These are phyloP conservation scores for Hemiscyllium ocellatum DNA, from an alignment of 2,113 vertebrate genomes.

Conservation along the genomic window DNA sequence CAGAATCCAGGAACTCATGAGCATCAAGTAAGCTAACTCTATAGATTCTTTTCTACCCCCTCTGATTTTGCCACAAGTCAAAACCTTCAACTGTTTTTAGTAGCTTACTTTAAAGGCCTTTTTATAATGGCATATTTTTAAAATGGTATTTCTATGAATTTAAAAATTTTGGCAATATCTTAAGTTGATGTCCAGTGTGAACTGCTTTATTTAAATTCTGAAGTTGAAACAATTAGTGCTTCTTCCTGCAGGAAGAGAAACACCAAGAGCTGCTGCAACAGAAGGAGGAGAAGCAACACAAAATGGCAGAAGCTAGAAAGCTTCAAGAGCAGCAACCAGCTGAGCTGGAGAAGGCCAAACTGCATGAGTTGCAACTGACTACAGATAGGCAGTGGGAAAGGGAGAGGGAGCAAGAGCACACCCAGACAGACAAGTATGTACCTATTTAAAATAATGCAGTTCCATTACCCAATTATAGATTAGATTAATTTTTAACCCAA, in stretches of 20 bases:
- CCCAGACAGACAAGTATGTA: constrained; percentile 48
- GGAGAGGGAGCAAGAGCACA: constrained; percentile 53
- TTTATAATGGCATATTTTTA: background rate
- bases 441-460: background rate
- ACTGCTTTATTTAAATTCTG: background rate
- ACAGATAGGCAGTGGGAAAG: constrained; percentile 51
- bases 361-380: constrained; percentile 46
- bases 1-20: background rate
- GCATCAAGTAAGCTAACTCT: background rate
- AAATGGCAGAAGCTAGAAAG: constrained; percentile 52
- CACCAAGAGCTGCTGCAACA: background rate
- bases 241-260: background rate
- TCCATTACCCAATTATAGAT: background rate
- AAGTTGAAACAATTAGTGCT: background rate
- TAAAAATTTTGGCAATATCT: background rate
- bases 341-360: constrained; percentile 61
- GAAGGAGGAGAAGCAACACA: constrained; percentile 40
- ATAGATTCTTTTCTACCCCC: background rate
- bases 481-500: background rate
- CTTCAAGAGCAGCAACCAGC: constrained; percentile 52
- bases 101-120: background rate
- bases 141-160: background rate
- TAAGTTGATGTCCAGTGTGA: background rate
- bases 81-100: background rate
- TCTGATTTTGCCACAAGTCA: background rate